phyloP scores from a whole-genome alignment of 2,888 invertebrate genomes.

The Pseudanteris insignis region DNA sequence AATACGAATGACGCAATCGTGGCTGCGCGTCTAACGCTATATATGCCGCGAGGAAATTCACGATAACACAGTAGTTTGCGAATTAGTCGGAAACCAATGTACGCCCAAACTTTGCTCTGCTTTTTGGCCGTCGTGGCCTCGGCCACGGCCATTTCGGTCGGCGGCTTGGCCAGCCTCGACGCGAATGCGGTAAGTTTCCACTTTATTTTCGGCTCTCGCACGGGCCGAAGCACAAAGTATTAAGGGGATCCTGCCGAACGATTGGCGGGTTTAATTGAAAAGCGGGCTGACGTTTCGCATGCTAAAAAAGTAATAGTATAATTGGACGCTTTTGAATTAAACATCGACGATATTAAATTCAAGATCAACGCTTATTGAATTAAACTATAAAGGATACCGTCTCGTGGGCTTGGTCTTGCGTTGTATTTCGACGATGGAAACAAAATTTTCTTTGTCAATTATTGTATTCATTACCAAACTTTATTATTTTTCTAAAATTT shows the following conservation, averaged over 20 bases:
- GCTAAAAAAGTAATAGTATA: not conserved
- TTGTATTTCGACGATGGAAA: too few relatives aligned
- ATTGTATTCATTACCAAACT: too few relatives aligned
- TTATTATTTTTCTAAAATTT: too few relatives aligned
- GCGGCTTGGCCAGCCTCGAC: slow-evolving; percentile 41
- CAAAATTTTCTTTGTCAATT: too few relatives aligned
- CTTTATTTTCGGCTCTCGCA: slow-evolving; percentile 24
- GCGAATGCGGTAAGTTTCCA: slow-evolving; percentile 37
- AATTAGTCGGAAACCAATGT: slow-evolving; percentile 34
- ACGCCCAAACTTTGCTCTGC: slow-evolving; percentile 35
- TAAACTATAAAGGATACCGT: too few relatives aligned
- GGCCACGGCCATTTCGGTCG: slow-evolving; percentile 48
- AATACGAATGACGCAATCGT: slow-evolving; percentile 23
- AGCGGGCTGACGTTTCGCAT: not conserved
- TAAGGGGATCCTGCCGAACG: slow-evolving; percentile 9
- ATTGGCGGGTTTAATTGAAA: slow-evolving; percentile 4
- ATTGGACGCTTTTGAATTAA: not conserved
- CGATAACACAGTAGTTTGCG: slow-evolving; percentile 17
- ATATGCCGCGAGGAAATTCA: slow-evolving; percentile 12
- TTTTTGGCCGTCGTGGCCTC: slow-evolving; percentile 48
- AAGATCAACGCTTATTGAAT: not conserved
- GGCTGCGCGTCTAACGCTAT: slow-evolving; percentile 13
- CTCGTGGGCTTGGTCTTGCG: too few relatives aligned
- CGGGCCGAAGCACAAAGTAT: slow-evolving; percentile 9
- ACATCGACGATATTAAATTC: not conserved